phyloP scores from a whole-genome alignment of 1,140 invertebrate genomes.

The Drosophila carrolli region DNA sequence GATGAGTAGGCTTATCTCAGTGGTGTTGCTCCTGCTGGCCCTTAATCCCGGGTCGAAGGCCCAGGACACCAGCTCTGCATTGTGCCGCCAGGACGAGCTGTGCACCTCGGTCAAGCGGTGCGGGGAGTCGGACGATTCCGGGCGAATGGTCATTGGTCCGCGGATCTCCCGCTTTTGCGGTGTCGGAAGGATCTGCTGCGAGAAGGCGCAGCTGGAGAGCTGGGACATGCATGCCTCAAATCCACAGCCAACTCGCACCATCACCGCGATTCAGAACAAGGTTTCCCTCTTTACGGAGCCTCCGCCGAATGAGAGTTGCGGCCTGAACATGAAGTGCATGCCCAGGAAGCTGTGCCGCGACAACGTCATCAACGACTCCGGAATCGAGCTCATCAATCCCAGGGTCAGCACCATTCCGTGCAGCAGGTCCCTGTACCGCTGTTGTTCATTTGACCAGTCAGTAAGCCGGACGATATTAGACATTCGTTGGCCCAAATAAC shows the following conservation, averaged over 20 bases:
- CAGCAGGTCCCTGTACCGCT: slow-evolving; percentile 28
- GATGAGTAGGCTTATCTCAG: neutral
- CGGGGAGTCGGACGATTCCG: slow-evolving; percentile 55
- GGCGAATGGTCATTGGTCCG: slow-evolving; percentile 39
- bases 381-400: slow-evolving; percentile 27
- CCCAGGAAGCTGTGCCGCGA: slow-evolving; percentile 44
- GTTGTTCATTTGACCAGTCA: slow-evolving; percentile 37
- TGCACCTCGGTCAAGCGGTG: slow-evolving; percentile 52
- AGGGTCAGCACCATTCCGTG: slow-evolving; percentile 7
- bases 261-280: neutral
- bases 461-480: neutral
- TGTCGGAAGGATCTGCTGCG: slow-evolving; percentile 38
- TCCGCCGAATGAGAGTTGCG: slow-evolving; percentile 51
- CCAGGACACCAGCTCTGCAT: slow-evolving; percentile 13
- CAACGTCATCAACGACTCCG: slow-evolving; percentile 38
- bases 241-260: rapidly evolving
- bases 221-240: slow-evolving; percentile 32
- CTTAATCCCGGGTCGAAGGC: slow-evolving; percentile 2
- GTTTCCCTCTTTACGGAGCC: slow-evolving; percentile 12
- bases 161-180: slow-evolving; percentile 50
- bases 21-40: slow-evolving; percentile 10
- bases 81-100: slow-evolving; percentile 36
- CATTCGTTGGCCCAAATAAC: neutral
- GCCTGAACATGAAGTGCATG: slow-evolving; percentile 52
- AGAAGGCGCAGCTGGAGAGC: slow-evolving; percentile 51